Conservation (phyloP, 1,140 invertebrate genomes). For the Venturia canescens region DNA sequence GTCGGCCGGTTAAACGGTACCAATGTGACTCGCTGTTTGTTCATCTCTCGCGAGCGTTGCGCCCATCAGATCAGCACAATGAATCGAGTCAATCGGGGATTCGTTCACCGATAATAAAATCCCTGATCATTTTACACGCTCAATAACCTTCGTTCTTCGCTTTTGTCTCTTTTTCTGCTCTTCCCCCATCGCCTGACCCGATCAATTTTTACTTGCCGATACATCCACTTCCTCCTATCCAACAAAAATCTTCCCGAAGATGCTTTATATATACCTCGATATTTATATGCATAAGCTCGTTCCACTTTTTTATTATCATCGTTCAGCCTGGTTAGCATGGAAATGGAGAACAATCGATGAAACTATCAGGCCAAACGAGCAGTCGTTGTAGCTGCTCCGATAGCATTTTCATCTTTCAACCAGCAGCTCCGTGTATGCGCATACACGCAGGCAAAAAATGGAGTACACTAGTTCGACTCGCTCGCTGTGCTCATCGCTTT, state of each 20-base stretch:
- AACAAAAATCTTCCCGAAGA: neutral
- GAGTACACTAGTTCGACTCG: neutral
- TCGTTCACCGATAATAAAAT: conserved; percentile 32
- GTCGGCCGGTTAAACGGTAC: neutral
- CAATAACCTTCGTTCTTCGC: neutral
- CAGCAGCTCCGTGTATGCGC: neutral
- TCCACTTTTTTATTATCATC: neutral
- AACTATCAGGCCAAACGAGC: conserved; percentile 39
- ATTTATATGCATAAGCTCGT: neutral
- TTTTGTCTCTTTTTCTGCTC: neutral
- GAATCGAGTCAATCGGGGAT: conserved; percentile 32
- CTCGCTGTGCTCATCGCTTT: neutral
- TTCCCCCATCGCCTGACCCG: neutral
- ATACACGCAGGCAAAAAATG: neutral
- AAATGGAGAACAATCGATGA: conserved; percentile 35
- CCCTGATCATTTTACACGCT: neutral
- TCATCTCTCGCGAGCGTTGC: neutral
- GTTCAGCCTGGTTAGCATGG: conserved; percentile 34
- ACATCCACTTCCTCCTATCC: neutral
- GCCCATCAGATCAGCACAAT: conserved; percentile 22
- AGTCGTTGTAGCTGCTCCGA: conserved; percentile 29
- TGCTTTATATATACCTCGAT: neutral
- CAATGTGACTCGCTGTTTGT: neutral
- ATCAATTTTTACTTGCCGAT: neutral
- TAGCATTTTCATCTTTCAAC: conserved; percentile 33